Conservation (phyloP, 2,797 vertebrate species). For the Euthynnus affinis region DNA sequence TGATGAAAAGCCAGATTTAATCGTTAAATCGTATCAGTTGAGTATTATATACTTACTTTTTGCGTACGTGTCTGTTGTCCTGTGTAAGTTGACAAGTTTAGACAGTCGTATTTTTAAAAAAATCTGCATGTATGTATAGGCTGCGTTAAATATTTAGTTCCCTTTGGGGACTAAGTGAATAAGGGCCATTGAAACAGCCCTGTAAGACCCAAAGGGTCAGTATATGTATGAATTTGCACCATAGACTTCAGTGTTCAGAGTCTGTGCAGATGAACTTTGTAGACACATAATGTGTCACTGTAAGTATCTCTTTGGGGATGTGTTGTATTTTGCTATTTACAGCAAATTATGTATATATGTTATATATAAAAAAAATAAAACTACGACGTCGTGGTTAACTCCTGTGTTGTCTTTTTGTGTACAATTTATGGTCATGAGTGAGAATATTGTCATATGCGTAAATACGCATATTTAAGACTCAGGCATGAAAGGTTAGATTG, state of each 20-base stretch:
- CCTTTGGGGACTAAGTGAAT: constrained; percentile 76
- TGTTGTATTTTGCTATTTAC: constrained; percentile 70
- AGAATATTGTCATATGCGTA: constrained; percentile 1
- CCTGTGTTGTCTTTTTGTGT: constrained; percentile 24
- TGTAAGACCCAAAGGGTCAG: constrained; percentile 88
- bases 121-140: constrained; percentile 85
- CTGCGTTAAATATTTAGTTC: constrained; percentile 80
- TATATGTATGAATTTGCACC: constrained; percentile 82
- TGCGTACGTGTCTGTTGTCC: constrained; percentile 78
- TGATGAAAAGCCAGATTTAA: constrained; percentile 67
- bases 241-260: constrained; percentile 70
- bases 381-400: constrained; percentile 67
- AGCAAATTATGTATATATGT: constrained; percentile 73
- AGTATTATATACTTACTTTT: constrained; percentile 85
- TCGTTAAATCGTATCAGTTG: constrained; percentile 64
- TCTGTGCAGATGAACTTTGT: constrained; percentile 81
- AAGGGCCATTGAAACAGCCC: constrained; percentile 84
- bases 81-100: constrained; percentile 76
- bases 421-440: constrained; percentile 9
- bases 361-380: constrained; percentile 72
- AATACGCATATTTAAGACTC: background rate
- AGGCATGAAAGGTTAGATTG: background rate
- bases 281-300: constrained; percentile 76
- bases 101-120: constrained; percentile 78
- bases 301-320: constrained; percentile 80